Percentiles rank a stretch among this genome's conserved stretches.
Conservation (phyloP, 2,888 invertebrate genomes). For the Marronus borbonicus region DNA sequence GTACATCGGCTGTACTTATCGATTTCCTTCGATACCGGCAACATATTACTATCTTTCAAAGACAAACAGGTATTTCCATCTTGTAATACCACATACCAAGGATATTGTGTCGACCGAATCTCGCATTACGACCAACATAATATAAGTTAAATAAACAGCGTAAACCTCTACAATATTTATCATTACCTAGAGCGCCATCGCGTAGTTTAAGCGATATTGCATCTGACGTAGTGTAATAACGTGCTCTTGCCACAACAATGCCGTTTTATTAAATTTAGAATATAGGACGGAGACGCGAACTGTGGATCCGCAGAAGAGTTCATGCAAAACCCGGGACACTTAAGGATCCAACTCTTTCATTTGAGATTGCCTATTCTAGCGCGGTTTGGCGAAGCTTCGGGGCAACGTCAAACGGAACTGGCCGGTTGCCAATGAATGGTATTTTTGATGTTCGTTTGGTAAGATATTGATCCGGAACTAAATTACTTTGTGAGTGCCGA, state of each 20-base stretch:
- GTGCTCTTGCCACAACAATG: constrained; percentile 33
- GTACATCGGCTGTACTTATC: too few species aligned
- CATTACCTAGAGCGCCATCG: constrained; percentile 30
- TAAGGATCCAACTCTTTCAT: constrained; percentile 8
- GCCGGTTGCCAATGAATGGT: constrained; percentile 37
- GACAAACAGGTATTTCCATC: too few species aligned
- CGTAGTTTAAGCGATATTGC: constrained; percentile 34
- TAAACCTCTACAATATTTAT: constrained; percentile 11
- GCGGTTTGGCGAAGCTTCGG: constrained; percentile 2
- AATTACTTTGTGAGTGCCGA: constrained; percentile 38
- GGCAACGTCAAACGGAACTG: constrained; percentile 13
- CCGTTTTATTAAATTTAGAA: constrained; percentile 38
- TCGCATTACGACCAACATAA: too few species aligned
- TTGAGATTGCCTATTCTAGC: too few species aligned
- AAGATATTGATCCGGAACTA: constrained; percentile 31
- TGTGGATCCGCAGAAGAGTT: constrained; percentile 18
- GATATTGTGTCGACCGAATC: too few species aligned
- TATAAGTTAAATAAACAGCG: constrained; percentile 1
- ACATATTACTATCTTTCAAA: too few species aligned
- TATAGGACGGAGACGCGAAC: not conserved
- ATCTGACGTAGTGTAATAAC: constrained; percentile 40
- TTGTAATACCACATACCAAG: too few species aligned
- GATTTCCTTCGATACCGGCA: too few species aligned
- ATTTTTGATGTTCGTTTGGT: constrained; percentile 38
- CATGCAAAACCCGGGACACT: constrained; percentile 37